Base-by-base conservation (phyloP, 2,113 vertebrate species). In the Nesogale talazaci region DNA sequence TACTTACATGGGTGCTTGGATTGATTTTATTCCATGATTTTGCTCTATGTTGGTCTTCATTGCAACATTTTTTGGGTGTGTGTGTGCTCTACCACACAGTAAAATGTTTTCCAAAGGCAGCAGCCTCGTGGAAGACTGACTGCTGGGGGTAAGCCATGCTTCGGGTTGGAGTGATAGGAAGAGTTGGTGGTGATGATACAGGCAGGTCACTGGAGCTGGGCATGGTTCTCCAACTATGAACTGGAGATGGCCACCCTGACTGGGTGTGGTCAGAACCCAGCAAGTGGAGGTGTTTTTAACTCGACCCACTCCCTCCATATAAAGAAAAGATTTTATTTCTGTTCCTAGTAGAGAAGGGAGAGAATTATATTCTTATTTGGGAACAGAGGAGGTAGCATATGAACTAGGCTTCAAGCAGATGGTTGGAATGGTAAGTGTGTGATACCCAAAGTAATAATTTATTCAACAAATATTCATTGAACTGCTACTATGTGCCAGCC, bases 151-250 rank as follows among this genome's bases (percentile, higher is more conserved):
- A 29, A 69, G 34, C 77, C 63, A 57, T 75, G 34, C 65, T 67
- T 82, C 34, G 15, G 65, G 83, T 82, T 5, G 57, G 63, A 83
- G 61, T 88, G 36, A 94, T 88, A 85, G 10, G 34, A 81, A 90
- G 27, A 82, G 38, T 16, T 46, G 27, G 10, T 88, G 52, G 56
- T 7, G 38, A n/a, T 1, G 86, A 27, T 29, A 4, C 1, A 79
- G 9, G 63, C 15, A 79, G 52, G 72, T 83, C 12, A 57, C 1
- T 46, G 52, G 11, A 2, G 9, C 34, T 9, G 63, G 20, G 29
- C 12, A 34, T 69, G 15, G 31, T 67, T 27, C 17, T 63, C 2
- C 23, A 52, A 52, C 46, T 12, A 52, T 52, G 46, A 52, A 9
- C 10, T 52, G 46, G 14, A 52, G 5, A 6, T 46, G 42, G 42